Evolutionary conservation across 2,888 invertebrate species (phyloP), one percentile per base, ranked within the genome.

Genomic region (Orchesellides sinensis): DNA sequence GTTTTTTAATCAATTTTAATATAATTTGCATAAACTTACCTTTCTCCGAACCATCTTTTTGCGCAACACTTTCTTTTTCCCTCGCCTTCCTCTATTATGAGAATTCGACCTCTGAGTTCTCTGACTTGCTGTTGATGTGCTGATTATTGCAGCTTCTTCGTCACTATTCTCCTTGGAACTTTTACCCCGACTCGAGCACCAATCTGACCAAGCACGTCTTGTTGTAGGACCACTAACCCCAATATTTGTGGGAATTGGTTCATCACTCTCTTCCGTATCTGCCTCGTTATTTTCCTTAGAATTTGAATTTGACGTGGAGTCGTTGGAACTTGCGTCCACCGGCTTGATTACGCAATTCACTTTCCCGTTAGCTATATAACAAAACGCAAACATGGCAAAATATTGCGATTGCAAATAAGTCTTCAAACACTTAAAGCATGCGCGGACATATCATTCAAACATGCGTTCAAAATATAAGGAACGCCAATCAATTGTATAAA

Each of bases 341-440:
- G 81, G 74, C 65, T 86, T 88, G 2, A 40, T 8, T 52, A 87
- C 72, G n/a, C 87, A 85, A 49, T 86, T 87, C 0, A 61, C 61
- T 74, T 88, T 87, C 21, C 86, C 87, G 54, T 87, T 87, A 1
- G 83, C 86, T 84, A 49, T 27, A 27, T 17, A 52, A 40, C 14
- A 17, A 52, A n/a, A 40, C n/a, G n/a, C n/a, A n/a, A n/a, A n/a
- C n/a, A n/a, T n/a, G n/a, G n/a, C n/a, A n/a, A n/a, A n/a, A n/a
- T n/a, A n/a, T n/a, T n/a, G n/a, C n/a, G n/a, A n/a, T n/a, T n/a
- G n/a, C n/a, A n/a, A n/a, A n/a, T n/a, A n/a, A n/a, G n/a, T n/a
- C n/a, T n/a, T n/a, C 99, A 93, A 25, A 98, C 96, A 52, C 99
- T 99, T 89, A 99, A 96, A 23, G 97, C 96, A 89, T 96, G n/a